phyloP scores from a whole-genome alignment of 2,113 vertebrate genomes.

The Propithecus coquereli region DNA sequence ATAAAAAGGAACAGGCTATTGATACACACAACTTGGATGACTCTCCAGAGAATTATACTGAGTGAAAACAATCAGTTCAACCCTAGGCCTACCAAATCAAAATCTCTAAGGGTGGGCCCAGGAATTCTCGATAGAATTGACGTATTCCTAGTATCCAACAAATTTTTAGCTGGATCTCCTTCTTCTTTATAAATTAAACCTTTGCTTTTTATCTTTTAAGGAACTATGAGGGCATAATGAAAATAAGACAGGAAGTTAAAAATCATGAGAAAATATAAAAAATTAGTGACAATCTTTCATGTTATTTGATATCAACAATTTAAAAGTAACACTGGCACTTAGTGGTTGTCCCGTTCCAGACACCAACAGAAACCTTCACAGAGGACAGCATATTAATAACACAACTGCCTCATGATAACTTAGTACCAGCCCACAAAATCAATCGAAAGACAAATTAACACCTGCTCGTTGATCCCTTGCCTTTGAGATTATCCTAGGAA shows the following conservation, averaged over 20 bases:
- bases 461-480: neutral
- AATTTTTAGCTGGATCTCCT: neutral
- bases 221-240: neutral
- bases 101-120: neutral
- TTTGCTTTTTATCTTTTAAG: neutral
- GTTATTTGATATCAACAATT: neutral
- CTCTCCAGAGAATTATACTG: neutral
- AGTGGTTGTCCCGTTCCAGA: neutral
- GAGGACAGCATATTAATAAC: neutral
- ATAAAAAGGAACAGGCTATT: neutral
- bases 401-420: neutral
- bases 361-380: neutral
- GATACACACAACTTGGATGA: neutral
- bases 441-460: neutral
- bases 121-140: neutral
- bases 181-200: neutral
- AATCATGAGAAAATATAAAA: neutral
- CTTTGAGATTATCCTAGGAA: neutral
- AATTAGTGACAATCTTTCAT: neutral
- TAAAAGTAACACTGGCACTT: neutral
- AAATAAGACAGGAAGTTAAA: neutral
- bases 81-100: neutral
- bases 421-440: neutral
- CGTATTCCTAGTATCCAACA: neutral
- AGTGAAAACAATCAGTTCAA: neutral